A percentile compares a stretch with the other conserved stretches of the same genome.
These are phyloP conservation scores for Elysia crispata DNA, from an alignment of 2,888 invertebrate genomes.

Conservation along the genomic window DNA sequence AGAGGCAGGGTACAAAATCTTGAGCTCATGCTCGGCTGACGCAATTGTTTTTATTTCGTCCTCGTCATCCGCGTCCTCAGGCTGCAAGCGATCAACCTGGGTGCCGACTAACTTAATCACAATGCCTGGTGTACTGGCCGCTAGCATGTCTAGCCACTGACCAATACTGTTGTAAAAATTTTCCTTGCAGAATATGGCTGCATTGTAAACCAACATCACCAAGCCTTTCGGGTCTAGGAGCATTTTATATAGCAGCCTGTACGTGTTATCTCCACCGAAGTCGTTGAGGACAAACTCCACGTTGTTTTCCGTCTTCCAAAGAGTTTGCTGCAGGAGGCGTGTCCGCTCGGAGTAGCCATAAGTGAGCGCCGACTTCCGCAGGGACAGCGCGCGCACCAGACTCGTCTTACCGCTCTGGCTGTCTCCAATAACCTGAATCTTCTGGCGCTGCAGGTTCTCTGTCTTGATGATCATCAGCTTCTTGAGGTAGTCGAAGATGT, in stretches of 20 bases:
- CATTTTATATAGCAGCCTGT: constrained; percentile 66
- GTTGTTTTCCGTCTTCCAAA: constrained; percentile 73
- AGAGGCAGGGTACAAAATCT: constrained; percentile 15
- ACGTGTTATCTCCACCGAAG: constrained; percentile 70
- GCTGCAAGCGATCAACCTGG: constrained; percentile 64
- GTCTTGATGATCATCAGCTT: constrained; percentile 71
- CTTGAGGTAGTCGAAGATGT: constrained; percentile 73
- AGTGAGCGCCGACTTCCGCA: constrained; percentile 66
- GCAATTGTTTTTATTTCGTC: constrained; percentile 23
- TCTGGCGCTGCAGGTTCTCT: constrained; percentile 73
- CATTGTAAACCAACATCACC: constrained; percentile 71
- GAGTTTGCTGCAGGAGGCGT: constrained; percentile 61
- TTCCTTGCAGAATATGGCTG: constrained; percentile 61
- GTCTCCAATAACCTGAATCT: constrained; percentile 71
- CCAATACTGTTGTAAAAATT: constrained; percentile 66
- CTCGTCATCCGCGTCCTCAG: constrained; percentile 41
- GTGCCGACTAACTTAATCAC: constrained; percentile 75
- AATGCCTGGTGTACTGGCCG: constrained; percentile 67
- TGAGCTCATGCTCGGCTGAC: constrained; percentile 27
- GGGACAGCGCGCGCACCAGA: constrained; percentile 65
- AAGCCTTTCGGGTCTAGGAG: constrained; percentile 71
- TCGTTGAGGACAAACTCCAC: constrained; percentile 73
- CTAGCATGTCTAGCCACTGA: constrained; percentile 71
- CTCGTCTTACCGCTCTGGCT: constrained; percentile 74
- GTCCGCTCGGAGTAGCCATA: constrained; percentile 62